Base-by-base conservation (phyloP, 2,888 invertebrate species). In the Drosophila multiciliata region DNA sequence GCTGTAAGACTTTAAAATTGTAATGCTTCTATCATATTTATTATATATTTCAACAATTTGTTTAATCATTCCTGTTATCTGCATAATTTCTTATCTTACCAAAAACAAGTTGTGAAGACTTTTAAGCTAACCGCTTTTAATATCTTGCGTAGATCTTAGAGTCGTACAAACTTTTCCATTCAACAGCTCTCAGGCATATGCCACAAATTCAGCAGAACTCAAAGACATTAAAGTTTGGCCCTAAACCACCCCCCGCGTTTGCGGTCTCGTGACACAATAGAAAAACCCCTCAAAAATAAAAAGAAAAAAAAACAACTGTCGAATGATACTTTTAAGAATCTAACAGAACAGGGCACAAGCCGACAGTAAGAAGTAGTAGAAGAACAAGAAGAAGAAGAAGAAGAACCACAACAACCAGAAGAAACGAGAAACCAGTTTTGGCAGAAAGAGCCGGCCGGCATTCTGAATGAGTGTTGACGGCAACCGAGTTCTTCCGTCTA, bases 401-500 rank as follows among this genome's bases (percentile, higher is more conserved):
- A 67, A 78, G 69, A 78, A 65, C 49, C 65, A 75, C 42, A 78
- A 75, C 75, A 83, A 69, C 40, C 61, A 67, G 63, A 52, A 61
- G 78, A 69, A 74, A 72, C 49, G 2, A 67, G 64, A 87, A 85
- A 86, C 85, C 87, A 81, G 85, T 86, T 86, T 75, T 74, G 63
- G 61, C 65, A 49, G 59, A 80, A 80, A 75, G 66, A 76, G 85
- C 86, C 86, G 86, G 86, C 86, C 86, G 89, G 89, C 89, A 58
- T 83, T 83, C 73, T 85, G 70, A 67, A 62, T 69, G 74, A 67
- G 58, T 69, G 73, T 69, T 62, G 63, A 66, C 54, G 52, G 58
- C 62, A 59, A 71, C 73, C 73, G 69, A 69, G 77, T 78, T 78
- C 69, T 78, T 57, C 60, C 65, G 79, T 78, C 75, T 78, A 78